A percentile compares a stretch with the other conserved stretches of the same genome.
These are phyloP conservation scores for Labeo rohita DNA, from an alignment of 2,113 vertebrate genomes.

Conservation along the genomic window DNA sequence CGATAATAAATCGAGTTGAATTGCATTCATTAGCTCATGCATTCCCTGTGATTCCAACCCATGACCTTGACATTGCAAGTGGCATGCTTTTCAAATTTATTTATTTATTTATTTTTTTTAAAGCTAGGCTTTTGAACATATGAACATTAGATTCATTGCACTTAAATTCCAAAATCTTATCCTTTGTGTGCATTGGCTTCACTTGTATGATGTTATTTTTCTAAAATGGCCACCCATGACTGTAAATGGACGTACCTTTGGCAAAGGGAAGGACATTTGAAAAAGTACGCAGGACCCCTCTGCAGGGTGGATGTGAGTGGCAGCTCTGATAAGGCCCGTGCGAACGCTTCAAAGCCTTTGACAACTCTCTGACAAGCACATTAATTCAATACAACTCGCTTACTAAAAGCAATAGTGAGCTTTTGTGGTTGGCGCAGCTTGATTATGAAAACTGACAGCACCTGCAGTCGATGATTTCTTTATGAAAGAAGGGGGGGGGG, in stretches of 20 bases:
- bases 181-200: neutral
- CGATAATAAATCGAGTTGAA: no score
- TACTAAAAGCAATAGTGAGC: conserved; percentile 38
- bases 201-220: neutral
- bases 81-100: no score
- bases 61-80: neutral
- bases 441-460: conserved; percentile 41
- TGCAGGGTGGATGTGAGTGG: conserved; percentile 12
- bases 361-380: conserved; percentile 52
- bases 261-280: conserved; percentile 7
- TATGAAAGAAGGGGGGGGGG: neutral
- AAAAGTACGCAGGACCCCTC: neutral
- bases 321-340: conserved; percentile 33
- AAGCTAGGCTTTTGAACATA: neutral
- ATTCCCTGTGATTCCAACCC: neutral
- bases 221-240: neutral
- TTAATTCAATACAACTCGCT: conserved; percentile 59
- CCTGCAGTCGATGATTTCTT: conserved; percentile 32
- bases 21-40: neutral
- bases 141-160: neutral
- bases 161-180: neutral
- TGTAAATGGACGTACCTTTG: neutral
- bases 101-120: no score
- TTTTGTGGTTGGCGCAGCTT: conserved; percentile 34
- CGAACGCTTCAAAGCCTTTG: conserved; percentile 49